Conservation (phyloP, 92 coral and sea anemone genomes). For the Muricea muricata region DNA sequence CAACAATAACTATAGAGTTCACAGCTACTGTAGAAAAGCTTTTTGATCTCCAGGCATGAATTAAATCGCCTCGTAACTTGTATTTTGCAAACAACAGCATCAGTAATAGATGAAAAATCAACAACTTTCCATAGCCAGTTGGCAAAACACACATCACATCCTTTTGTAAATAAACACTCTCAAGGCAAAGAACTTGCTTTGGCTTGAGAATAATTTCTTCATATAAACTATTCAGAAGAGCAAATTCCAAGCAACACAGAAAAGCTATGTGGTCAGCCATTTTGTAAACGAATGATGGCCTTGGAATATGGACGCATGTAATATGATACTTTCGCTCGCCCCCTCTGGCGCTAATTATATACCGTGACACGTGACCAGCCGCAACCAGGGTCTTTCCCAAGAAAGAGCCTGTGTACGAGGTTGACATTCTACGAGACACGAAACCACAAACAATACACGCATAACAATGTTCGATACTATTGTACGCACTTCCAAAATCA, state of each 20-base stretch:
- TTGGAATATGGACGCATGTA: conserved; percentile 4
- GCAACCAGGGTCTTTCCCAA: conserved; percentile 33
- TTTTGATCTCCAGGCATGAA: background rate
- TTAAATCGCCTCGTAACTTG: background rate
- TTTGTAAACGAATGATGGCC: background rate
- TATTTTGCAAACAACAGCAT: conserved; percentile 23
- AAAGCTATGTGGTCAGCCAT: conserved; percentile 18
- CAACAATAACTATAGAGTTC: conserved; percentile 35
- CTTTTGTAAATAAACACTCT: conserved; percentile 2
- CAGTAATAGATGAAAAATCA: background rate
- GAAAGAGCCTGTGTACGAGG: too few relatives aligned
- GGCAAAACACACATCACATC: conserved; percentile 28
- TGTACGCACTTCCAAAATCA: too few relatives aligned
- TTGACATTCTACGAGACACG: too few relatives aligned
- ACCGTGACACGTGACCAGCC: conserved; percentile 48
- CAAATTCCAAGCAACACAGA: conserved; percentile 27
- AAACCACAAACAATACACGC: too few relatives aligned
- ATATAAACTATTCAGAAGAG: conserved; percentile 22
- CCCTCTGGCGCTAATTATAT: conserved; percentile 25
- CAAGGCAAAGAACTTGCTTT: conserved; percentile 47
- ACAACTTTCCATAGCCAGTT: conserved; percentile 37
- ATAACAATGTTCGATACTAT: too few relatives aligned
- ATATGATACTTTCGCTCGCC: conserved; percentile 10
- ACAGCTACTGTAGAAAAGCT: background rate
- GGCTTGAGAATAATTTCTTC: conserved; percentile 11